A percentile compares a stretch with the other conserved stretches of the same genome.
Evolutionary conservation across 2,113 vertebrate species (phyloP).

Genomic region (Micromys minutus): DNA sequence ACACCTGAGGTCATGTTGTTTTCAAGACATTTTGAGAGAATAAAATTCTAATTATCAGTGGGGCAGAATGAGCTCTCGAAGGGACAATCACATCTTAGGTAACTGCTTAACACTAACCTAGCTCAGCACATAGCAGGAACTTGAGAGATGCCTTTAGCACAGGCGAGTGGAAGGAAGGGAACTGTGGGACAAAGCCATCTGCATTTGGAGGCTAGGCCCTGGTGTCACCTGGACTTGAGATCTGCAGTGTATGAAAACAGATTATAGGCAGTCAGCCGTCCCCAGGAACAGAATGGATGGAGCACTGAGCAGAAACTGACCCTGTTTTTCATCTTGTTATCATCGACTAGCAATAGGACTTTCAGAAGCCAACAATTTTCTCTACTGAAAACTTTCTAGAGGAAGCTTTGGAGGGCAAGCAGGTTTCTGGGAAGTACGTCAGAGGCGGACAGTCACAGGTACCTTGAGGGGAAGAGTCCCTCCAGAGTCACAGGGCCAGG

Average conservation of each 20-base stretch:
- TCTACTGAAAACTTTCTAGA: neutral
- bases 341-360: neutral
- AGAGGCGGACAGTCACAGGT: neutral
- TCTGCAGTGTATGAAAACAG: neutral
- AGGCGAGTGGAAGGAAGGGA: neutral
- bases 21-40: neutral
- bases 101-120: neutral
- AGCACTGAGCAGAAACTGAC: neutral
- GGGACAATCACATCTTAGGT: neutral
- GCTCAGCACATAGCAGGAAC: neutral
- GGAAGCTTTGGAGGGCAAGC: neutral
- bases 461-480: accelerated
- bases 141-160: neutral
- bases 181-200: neutral
- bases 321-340: neutral
- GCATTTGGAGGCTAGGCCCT: neutral
- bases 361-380: neutral
- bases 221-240: accelerated
- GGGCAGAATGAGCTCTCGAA: neutral
- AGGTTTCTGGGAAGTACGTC: neutral
- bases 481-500: no score
- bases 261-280: neutral
- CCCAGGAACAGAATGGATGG: neutral
- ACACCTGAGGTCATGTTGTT: neutral
- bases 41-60: neutral